A percentile compares a stretch with the other conserved stretches of the same genome.
Evolutionary conservation across 1,140 invertebrate genomes (phyloP).

Genomic region (Zaprionus davidi): DNA sequence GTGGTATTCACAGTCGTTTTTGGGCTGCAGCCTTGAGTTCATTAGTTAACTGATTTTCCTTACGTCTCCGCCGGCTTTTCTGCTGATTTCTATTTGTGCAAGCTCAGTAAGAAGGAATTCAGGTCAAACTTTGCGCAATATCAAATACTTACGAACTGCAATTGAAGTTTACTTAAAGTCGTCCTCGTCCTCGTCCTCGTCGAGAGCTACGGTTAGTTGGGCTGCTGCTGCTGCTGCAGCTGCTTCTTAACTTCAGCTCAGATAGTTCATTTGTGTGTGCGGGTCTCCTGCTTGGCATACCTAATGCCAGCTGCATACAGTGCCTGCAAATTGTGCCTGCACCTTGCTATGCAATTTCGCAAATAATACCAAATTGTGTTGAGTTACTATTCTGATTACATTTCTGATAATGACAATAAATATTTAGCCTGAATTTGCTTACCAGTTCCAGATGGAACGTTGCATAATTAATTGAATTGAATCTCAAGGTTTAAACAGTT

Average conservation of each 20-base stretch:
- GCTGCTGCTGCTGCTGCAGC: not conserved
- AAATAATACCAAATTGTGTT: not conserved
- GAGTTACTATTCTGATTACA: not conserved
- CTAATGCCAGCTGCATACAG: conserved; percentile 1
- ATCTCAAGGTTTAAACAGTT: not conserved
- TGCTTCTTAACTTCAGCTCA: not conserved
- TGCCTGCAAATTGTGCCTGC: not conserved
- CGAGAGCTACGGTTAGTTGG: conserved; percentile 2
- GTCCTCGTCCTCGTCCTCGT: not conserved
- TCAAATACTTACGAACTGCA: not conserved
- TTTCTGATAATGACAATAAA: not conserved
- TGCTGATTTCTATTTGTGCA: conserved; percentile 33
- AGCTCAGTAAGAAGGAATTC: conserved; percentile 19
- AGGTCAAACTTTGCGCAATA: conserved; percentile 29
- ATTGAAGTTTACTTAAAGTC: conserved; percentile 10
- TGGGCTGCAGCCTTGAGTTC: conserved; percentile 39
- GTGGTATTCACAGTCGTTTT: not conserved
- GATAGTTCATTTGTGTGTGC: conserved; percentile 6
- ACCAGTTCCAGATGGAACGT: not conserved
- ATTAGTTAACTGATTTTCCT: conserved; percentile 38
- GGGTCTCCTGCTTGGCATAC: not conserved
- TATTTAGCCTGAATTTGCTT: not conserved
- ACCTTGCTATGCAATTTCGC: not conserved
- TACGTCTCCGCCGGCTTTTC: not conserved
- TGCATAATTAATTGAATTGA: not conserved